phyloP scores from a whole-genome alignment of 2,888 invertebrate genomes.

The Sesamia inferens region DNA sequence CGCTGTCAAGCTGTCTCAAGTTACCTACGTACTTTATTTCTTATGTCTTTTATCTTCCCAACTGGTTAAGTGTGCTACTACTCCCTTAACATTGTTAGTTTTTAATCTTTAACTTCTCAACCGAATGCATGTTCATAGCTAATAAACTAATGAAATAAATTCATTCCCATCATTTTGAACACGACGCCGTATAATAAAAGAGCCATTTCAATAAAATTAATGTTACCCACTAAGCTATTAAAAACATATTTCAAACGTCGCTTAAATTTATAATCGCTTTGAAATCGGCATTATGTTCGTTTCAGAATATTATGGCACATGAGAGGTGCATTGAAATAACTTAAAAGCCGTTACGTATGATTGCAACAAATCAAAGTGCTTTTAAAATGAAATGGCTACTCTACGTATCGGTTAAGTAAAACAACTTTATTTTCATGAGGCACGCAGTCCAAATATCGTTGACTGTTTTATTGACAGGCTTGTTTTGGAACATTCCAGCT shows the following conservation, averaged over 20 bases:
- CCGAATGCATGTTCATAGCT: conserved; percentile 27
- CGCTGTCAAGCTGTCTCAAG: conserved; percentile 68
- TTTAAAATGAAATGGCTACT: conserved; percentile 35
- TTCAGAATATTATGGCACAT: conserved; percentile 42
- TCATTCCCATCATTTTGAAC: conserved; percentile 23
- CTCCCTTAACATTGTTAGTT: conserved; percentile 31
- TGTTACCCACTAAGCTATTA: conserved; percentile 47
- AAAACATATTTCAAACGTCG: conserved; percentile 45
- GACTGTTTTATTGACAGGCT: background rate
- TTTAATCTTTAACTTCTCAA: conserved; percentile 25
- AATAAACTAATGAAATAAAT: conserved; percentile 31
- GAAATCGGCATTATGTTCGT: conserved; percentile 41
- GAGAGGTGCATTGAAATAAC: conserved; percentile 39
- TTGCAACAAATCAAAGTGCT: conserved; percentile 41
- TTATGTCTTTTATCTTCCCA: conserved; percentile 62
- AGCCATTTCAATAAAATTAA: conserved; percentile 48
- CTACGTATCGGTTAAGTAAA: conserved; percentile 17
- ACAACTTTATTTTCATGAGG: conserved; percentile 1
- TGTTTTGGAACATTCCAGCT: background rate
- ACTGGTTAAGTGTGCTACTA: conserved; percentile 61
- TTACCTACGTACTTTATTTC: conserved; percentile 69
- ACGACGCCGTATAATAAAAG: conserved; percentile 38
- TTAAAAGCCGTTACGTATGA: conserved; percentile 40
- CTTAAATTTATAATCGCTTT: conserved; percentile 51
- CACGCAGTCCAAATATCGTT: background rate